A percentile compares a stretch with the other conserved stretches of the same genome.
phyloP scores from a whole-genome alignment of 2,113 vertebrate genomes.

The Lophius piscatorius region DNA sequence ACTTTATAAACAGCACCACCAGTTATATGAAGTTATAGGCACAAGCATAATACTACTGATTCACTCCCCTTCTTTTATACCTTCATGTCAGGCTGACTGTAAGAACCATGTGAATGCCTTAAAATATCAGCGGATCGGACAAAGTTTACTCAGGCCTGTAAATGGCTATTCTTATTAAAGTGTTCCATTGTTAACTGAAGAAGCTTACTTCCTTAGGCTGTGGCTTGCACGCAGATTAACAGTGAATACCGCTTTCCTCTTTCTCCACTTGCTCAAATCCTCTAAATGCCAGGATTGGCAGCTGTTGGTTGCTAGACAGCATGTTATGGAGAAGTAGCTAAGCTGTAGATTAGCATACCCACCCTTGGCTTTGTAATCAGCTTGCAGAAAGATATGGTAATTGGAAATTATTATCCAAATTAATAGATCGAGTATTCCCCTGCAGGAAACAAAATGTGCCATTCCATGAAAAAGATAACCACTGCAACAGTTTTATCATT shows the following conservation, averaged over 20 bases:
- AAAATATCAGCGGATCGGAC: conserved; percentile 48
- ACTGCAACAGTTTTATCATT: no score
- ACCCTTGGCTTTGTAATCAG: conserved; percentile 45
- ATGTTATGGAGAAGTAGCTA: conserved; percentile 13
- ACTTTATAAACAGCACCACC: conserved; percentile 12
- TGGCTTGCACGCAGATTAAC: conserved; percentile 26
- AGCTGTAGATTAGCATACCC: neutral
- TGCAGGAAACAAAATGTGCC: neutral
- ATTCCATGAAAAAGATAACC: no score
- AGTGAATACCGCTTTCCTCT: neutral
- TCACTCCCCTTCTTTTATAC: conserved; percentile 33
- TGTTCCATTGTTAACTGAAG: conserved; percentile 24
- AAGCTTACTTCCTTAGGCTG: conserved; percentile 24
- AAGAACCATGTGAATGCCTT: conserved; percentile 8
- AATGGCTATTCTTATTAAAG: conserved; percentile 10
- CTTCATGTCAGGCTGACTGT: conserved; percentile 20
- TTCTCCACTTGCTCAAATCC: neutral
- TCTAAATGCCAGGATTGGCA: neutral
- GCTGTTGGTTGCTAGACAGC: conserved; percentile 9
- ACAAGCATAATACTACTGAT: conserved; percentile 46
- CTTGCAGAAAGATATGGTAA: conserved; percentile 46
- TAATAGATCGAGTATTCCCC: conserved; percentile 37
- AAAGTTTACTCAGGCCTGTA: no score
- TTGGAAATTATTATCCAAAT: conserved; percentile 47
- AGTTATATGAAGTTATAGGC: conserved; percentile 44